Conservation (phyloP, 2,888 invertebrate genomes). For the Euclidia mi region DNA sequence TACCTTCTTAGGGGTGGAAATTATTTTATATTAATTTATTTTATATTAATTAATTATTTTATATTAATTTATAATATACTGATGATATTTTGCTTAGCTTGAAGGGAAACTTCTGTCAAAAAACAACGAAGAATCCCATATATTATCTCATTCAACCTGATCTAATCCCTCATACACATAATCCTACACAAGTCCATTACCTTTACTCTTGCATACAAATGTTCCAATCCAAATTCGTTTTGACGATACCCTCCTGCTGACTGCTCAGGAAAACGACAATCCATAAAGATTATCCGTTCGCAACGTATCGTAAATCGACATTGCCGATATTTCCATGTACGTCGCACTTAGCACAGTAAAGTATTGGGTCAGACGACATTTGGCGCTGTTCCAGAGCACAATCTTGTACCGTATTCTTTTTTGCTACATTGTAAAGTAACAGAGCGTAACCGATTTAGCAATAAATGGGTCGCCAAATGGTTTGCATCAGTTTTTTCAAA, state of each 20-base stretch:
- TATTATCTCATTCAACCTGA: no score
- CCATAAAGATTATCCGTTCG: slow-evolving; percentile 39
- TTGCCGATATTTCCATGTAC: slow-evolving; percentile 48
- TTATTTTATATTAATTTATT: no score
- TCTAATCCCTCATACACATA: no score
- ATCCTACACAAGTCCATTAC: not conserved
- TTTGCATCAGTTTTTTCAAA: slow-evolving; percentile 31
- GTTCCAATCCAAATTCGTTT: not conserved
- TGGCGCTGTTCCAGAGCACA: slow-evolving; percentile 77
- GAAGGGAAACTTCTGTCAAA: no score
- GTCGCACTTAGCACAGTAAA: slow-evolving; percentile 68
- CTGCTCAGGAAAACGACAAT: slow-evolving; percentile 31
- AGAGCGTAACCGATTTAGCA: slow-evolving; percentile 75
- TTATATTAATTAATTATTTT: no score
- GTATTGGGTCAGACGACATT: slow-evolving; percentile 78
- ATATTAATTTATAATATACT: no score
- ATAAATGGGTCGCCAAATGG: slow-evolving; percentile 65
- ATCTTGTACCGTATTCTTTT: slow-evolving; percentile 75
- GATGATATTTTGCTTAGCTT: no score
- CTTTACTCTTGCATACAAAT: slow-evolving; percentile 2
- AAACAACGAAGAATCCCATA: no score
- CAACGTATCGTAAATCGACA: slow-evolving; percentile 38
- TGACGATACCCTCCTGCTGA: slow-evolving; percentile 2
- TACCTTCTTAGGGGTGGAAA: no score
- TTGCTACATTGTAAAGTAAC: slow-evolving; percentile 73